A percentile compares a stretch with the other conserved stretches of the same genome.
Conservation (phyloP, 2,888 invertebrate genomes). For the Caenorhabditis macrosperma region DNA sequence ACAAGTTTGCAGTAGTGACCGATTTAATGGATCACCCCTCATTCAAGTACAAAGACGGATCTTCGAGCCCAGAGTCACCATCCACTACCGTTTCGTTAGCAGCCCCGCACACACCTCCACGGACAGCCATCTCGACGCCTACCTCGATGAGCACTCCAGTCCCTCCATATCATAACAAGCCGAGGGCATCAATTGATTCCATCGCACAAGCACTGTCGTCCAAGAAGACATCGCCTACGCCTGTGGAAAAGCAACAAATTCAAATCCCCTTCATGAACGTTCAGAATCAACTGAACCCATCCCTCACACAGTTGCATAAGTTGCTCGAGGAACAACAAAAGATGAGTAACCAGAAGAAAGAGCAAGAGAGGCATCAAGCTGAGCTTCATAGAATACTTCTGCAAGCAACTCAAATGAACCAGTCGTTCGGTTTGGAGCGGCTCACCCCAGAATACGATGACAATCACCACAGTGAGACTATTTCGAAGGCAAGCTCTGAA, state of each 20-base stretch:
- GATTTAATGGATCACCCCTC: slow-evolving; percentile 67
- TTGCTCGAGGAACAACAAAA: slow-evolving; percentile 50
- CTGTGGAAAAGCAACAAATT: slow-evolving; percentile 14
- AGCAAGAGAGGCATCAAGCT: slow-evolving; percentile 60
- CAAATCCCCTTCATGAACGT: slow-evolving; percentile 1
- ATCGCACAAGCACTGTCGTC: slow-evolving; percentile 47
- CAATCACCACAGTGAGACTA: slow-evolving; percentile 54
- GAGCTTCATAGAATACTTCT: slow-evolving; percentile 67
- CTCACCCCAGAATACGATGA: slow-evolving; percentile 59
- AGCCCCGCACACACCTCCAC: slow-evolving; percentile 51
- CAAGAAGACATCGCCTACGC: slow-evolving; percentile 44
- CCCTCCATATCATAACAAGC: slow-evolving; percentile 30
- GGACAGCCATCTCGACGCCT: slow-evolving; percentile 50
- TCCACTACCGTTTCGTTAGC: slow-evolving; percentile 51
- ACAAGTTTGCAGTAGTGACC: slow-evolving; percentile 66
- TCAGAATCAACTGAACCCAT: slow-evolving; percentile 9
- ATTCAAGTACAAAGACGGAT: slow-evolving; percentile 59
- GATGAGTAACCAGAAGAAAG: slow-evolving; percentile 40
- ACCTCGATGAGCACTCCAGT: slow-evolving; percentile 42
- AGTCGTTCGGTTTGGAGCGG: slow-evolving; percentile 36
- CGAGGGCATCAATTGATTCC: slow-evolving; percentile 47
- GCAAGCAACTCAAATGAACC: slow-evolving; percentile 11
- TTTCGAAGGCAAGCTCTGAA: slow-evolving; percentile 57
- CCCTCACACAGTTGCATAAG: slow-evolving; percentile 26
- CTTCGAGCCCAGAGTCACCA: slow-evolving; percentile 48